Percentiles rank a stretch among this genome's conserved stretches.
These are phyloP conservation scores for Campylomormyrus numenius DNA, from an alignment of 2,113 vertebrate genomes.

Conservation along the genomic window DNA sequence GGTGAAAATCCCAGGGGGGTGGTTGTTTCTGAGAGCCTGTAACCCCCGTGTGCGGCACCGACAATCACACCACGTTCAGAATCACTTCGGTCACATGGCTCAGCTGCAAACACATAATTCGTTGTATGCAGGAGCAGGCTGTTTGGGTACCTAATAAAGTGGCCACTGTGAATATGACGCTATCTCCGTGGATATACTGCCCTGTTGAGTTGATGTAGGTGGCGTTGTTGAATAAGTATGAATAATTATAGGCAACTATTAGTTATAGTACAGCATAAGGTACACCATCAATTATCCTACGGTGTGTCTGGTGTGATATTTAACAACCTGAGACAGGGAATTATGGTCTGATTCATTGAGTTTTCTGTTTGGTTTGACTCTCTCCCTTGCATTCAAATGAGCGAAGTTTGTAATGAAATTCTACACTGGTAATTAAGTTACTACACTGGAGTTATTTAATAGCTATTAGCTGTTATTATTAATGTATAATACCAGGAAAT, in stretches of 20 bases:
- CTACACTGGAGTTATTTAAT: not conserved
- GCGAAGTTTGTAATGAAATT: not conserved
- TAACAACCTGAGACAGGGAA: not conserved
- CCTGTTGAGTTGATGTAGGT: not conserved
- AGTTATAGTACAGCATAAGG: not conserved
- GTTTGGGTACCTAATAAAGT: not conserved
- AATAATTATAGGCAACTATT: not conserved
- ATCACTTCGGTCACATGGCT: not conserved
- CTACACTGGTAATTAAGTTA: not conserved
- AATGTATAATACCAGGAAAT: not conserved
- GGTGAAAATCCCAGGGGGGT: not conserved
- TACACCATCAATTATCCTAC: not conserved
- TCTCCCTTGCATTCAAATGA: not conserved
- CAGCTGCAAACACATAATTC: not conserved
- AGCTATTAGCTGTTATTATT: not conserved
- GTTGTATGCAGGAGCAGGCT: not conserved
- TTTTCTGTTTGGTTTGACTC: not conserved
- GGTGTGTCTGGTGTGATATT: not conserved
- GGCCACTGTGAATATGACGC: not conserved
- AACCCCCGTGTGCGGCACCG: not conserved
- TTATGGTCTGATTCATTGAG: not conserved
- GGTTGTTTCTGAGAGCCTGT: not conserved
- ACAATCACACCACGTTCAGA: not conserved
- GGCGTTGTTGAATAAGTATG: not conserved
- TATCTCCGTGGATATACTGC: not conserved